phyloP scores from a whole-genome alignment of 2,113 vertebrate genomes.

The Myotis lucifugus region DNA sequence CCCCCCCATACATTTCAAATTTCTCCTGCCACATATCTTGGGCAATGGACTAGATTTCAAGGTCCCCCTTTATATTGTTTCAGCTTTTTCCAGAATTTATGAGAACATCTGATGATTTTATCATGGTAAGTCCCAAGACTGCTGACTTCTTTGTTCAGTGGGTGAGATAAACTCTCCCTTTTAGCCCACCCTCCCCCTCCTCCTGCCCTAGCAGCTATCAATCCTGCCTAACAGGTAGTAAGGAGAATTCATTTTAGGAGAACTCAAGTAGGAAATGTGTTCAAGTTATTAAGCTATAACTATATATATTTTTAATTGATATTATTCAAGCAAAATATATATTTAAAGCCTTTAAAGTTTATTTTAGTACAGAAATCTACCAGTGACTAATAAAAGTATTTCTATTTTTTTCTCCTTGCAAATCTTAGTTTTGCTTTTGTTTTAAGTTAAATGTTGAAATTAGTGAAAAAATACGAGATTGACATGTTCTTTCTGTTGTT shows the following conservation, averaged over 20 bases:
- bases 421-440: conserved; percentile 44
- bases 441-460: conserved; percentile 53
- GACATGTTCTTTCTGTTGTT: conserved; percentile 25
- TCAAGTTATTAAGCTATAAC: background rate
- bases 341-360: conserved; percentile 13
- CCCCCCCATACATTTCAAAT: background rate
- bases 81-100: background rate
- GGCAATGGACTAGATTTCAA: background rate
- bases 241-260: conserved; percentile 30
- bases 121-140: background rate
- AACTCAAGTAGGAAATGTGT: background rate
- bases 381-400: conserved; percentile 1
- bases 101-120: background rate
- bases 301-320: conserved; percentile 3
- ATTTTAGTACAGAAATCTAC: background rate
- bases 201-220: background rate
- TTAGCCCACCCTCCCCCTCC: background rate
- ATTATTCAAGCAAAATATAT: background rate
- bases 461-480: conserved; percentile 9
- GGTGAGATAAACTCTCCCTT: background rate
- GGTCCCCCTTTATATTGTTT: background rate
- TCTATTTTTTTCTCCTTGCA: background rate
- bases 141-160: background rate
- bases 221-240: background rate
- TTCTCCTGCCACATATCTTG: background rate